Evolutionary conservation across 1,140 invertebrate genomes (phyloP).

Genomic region (Diachasmimorpha longicaudata): DNA sequence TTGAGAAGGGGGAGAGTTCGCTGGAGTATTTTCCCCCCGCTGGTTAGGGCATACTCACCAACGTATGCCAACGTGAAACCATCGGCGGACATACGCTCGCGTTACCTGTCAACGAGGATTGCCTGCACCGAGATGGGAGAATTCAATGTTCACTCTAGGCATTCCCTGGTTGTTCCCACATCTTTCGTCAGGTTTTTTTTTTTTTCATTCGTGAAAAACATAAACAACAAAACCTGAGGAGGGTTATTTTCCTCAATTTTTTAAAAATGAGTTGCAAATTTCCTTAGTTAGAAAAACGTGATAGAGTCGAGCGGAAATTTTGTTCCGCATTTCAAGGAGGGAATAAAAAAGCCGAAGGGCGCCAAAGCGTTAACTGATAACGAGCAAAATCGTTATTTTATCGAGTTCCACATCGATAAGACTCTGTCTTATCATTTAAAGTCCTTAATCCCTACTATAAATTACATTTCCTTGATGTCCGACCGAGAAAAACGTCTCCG

Average conservation of each 20-base stretch:
- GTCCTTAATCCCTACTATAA: neutral
- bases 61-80: neutral
- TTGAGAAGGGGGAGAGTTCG: neutral
- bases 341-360: neutral
- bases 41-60: neutral
- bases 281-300: too few species aligned
- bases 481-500: neutral
- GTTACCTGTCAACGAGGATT: constrained; percentile 11
- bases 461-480: neutral
- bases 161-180: neutral
- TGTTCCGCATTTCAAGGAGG: neutral
- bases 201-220: too few species aligned
- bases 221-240: too few species aligned
- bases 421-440: constrained; percentile 7
- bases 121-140: neutral
- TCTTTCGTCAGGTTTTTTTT: too few species aligned
- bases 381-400: constrained; percentile 13
- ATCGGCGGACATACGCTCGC: neutral
- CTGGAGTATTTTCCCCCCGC: neutral
- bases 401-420: constrained; percentile 39
- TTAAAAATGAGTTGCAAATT: too few species aligned
- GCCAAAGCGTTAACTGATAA: neutral
- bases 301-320: neutral
- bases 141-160: constrained; percentile 9
- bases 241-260: too few species aligned